Conservation (phyloP, 2,113 vertebrate genomes). For the Theristicus caerulescens region DNA sequence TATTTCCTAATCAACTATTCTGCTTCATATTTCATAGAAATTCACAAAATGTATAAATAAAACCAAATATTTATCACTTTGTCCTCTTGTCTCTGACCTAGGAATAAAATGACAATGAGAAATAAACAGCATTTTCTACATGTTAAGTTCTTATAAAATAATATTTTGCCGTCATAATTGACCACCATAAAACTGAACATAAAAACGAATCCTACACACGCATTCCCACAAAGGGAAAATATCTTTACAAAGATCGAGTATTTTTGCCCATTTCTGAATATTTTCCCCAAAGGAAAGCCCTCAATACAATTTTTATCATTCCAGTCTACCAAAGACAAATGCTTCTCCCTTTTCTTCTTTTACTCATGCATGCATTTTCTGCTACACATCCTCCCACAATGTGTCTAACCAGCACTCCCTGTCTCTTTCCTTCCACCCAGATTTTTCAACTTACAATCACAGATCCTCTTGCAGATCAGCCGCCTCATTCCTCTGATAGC, state of each 20-base stretch:
- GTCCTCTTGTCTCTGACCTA: not conserved
- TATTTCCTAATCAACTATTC: not conserved
- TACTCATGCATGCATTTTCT: constrained; percentile 72
- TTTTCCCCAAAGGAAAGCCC: not conserved
- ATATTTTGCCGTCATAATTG: not conserved
- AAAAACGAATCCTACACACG: not conserved
- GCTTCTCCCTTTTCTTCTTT: constrained; percentile 58
- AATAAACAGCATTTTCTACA: constrained; percentile 8
- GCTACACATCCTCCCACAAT: constrained; percentile 76
- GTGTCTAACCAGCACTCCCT: constrained; percentile 74
- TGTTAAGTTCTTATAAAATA: not conserved
- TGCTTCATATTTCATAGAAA: not conserved
- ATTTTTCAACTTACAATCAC: constrained; percentile 95
- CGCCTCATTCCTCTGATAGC: constrained; percentile 91
- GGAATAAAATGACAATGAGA: not conserved
- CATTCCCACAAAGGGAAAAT: constrained; percentile 17
- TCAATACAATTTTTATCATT: constrained; percentile 20
- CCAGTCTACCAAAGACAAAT: not conserved
- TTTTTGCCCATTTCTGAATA: not conserved
- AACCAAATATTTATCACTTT: constrained; percentile 55
- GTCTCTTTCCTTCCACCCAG: constrained; percentile 75
- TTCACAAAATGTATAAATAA: constrained; percentile 21
- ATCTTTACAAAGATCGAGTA: not conserved
- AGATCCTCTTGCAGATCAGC: constrained; percentile 98
- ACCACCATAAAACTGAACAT: not conserved